phyloP scores from a whole-genome alignment of 2,888 invertebrate species.

The Tetragonisca angustula region DNA sequence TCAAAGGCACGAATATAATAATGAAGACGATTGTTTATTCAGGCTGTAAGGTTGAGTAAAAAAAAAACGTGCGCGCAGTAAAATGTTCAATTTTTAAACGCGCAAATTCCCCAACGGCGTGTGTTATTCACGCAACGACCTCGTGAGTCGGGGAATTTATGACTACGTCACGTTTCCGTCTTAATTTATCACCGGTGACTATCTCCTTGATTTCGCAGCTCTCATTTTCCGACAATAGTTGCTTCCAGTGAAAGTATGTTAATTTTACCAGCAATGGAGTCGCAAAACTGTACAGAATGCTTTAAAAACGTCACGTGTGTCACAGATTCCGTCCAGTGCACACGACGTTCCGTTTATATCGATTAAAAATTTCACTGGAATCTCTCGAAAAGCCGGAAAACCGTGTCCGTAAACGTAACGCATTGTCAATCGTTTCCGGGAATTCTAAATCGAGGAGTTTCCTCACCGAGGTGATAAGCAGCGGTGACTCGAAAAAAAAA shows the following conservation, averaged over 20 bases:
- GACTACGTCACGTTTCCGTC: not conserved
- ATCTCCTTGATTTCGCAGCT: not conserved
- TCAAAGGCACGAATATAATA: too few species aligned
- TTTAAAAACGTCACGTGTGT: too few species aligned
- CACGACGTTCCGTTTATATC: too few species aligned
- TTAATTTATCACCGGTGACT: constrained; percentile 20
- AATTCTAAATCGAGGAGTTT: not conserved
- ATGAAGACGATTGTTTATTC: too few species aligned
- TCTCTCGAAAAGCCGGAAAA: not conserved
- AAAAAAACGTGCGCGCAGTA: not conserved
- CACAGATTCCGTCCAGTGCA: too few species aligned
- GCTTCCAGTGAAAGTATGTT: not conserved
- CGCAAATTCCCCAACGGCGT: not conserved
- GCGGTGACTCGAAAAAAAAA: not conserved
- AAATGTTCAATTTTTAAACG: not conserved
- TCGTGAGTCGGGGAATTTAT: not conserved
- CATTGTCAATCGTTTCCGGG: not conserved
- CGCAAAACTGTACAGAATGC: too few species aligned
- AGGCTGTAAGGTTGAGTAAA: too few species aligned
- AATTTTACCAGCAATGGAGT: too few species aligned
- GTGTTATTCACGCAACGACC: not conserved
- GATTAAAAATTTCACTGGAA: too few species aligned
- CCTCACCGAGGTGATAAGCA: not conserved
- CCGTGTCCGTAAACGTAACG: not conserved
- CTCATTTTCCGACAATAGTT: not conserved